Conservation (phyloP, 1,140 invertebrate species). For the Pissodes strobi region DNA sequence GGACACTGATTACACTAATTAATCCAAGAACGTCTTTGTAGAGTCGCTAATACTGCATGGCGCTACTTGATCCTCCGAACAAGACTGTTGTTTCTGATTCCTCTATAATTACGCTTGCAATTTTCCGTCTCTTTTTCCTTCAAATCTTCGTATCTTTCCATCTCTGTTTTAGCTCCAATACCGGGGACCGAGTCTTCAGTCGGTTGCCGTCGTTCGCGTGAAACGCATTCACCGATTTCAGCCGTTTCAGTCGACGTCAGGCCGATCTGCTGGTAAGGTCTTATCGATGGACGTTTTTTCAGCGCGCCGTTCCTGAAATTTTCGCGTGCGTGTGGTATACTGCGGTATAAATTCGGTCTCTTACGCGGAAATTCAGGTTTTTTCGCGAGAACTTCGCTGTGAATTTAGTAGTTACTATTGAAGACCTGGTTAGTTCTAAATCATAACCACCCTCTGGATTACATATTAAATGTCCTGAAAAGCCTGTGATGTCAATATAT, state of each 20-base stretch:
- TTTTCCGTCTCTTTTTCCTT: slow-evolving; percentile 30
- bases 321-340: slow-evolving; percentile 1
- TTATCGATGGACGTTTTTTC: slow-evolving; percentile 17
- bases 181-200: slow-evolving; percentile 44
- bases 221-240: slow-evolving; percentile 25
- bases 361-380: too few relatives aligned
- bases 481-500: background rate
- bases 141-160: slow-evolving; percentile 21
- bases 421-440: too few relatives aligned
- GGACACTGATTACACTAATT: slow-evolving; percentile 44
- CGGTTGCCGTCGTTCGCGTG: slow-evolving; percentile 35
- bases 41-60: slow-evolving; percentile 46
- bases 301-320: slow-evolving; percentile 19
- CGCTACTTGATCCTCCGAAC: slow-evolving; percentile 45
- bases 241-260: slow-evolving; percentile 37
- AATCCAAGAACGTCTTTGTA: slow-evolving; percentile 44
- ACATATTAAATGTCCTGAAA: too few relatives aligned
- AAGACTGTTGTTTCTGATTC: slow-evolving; percentile 49
- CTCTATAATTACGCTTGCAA: slow-evolving; percentile 41
- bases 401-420: background rate
- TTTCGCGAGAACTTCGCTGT: too few relatives aligned
- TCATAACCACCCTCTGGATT: too few relatives aligned
- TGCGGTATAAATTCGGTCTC: too few relatives aligned
- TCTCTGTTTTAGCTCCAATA: slow-evolving; percentile 33
- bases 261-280: slow-evolving; percentile 34